Evolutionary conservation across 2,888 invertebrate species (phyloP).

Genomic region (Drosophila helvetica): DNA sequence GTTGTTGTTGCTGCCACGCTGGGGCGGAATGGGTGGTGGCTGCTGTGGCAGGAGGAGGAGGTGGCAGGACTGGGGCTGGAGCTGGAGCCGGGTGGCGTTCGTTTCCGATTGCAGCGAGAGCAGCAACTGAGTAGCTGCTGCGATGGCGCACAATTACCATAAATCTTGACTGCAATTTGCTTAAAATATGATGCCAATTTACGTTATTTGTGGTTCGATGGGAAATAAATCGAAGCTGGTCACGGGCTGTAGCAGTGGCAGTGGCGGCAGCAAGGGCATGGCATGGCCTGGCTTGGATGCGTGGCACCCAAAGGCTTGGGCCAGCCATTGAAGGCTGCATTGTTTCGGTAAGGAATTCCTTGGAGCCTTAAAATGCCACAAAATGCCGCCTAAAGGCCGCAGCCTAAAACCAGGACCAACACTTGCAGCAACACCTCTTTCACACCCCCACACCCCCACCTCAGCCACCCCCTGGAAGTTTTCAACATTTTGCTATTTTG

Average conservation of each 20-base stretch:
- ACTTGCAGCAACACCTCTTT: neutral
- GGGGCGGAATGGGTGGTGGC: neutral
- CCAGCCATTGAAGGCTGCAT: slow-evolving; percentile 13
- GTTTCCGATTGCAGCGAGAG: slow-evolving; percentile 26
- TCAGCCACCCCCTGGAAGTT: neutral
- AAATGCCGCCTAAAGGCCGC: neutral
- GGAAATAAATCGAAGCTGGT: slow-evolving; percentile 76
- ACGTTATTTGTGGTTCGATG: slow-evolving; percentile 80
- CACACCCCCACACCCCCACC: neutral
- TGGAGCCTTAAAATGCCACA: neutral
- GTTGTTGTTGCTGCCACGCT: slow-evolving; percentile 9
- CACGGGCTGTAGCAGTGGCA: slow-evolving; percentile 34
- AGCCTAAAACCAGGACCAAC: slow-evolving; percentile 26
- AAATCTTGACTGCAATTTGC: slow-evolving; percentile 80
- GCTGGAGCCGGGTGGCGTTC: slow-evolving; percentile 19
- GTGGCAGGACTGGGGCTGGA: slow-evolving; percentile 3
- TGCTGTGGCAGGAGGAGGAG: neutral
- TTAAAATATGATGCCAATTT: slow-evolving; percentile 81
- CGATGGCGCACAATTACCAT: slow-evolving; percentile 78
- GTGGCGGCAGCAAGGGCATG: neutral
- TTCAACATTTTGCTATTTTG: slow-evolving; percentile 57
- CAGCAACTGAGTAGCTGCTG: slow-evolving; percentile 56
- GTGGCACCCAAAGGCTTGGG: slow-evolving; percentile 2
- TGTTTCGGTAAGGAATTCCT: slow-evolving; percentile 21
- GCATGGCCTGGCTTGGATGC: neutral